phyloP scores from a whole-genome alignment of 2,113 vertebrate genomes.

The Triplophysa dalaica region DNA sequence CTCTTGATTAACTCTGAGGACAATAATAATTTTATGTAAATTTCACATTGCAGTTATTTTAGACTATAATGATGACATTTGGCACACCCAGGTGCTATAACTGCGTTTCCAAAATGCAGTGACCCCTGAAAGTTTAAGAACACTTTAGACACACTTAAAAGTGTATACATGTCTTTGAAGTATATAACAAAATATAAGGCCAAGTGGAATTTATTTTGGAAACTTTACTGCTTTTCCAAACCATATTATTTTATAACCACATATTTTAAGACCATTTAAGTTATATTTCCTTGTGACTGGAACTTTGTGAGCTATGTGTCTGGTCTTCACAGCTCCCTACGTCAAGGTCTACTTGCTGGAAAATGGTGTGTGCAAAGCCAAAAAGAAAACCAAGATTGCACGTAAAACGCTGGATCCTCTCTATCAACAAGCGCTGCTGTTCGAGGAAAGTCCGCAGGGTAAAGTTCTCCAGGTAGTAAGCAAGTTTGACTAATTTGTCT shows the following conservation, averaged over 20 bases:
- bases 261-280: too few species aligned
- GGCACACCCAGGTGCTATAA: neutral
- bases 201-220: too few species aligned
- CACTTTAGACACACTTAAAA: too few species aligned
- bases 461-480: constrained; percentile 95
- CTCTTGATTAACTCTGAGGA: too few species aligned
- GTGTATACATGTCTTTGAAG: too few species aligned
- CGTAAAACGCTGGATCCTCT: constrained; percentile 98
- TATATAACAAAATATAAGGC: too few species aligned
- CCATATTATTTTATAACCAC: too few species aligned
- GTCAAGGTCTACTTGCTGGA: constrained; percentile 98
- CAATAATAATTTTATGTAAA: too few species aligned
- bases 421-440: constrained; percentile 95
- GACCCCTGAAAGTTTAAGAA: too few species aligned
- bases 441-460: constrained; percentile 95
- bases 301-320: neutral
- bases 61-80: neutral
- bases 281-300: neutral
- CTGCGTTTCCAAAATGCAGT: neutral
- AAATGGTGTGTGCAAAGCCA: constrained; percentile 94
- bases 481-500: neutral
- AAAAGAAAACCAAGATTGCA: constrained; percentile 99
- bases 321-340: constrained; percentile 84
- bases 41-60: neutral
- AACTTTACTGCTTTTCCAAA: too few species aligned